Evolutionary conservation across 2,888 invertebrate species (phyloP).

Genomic region (Andrena trimmerana): DNA sequence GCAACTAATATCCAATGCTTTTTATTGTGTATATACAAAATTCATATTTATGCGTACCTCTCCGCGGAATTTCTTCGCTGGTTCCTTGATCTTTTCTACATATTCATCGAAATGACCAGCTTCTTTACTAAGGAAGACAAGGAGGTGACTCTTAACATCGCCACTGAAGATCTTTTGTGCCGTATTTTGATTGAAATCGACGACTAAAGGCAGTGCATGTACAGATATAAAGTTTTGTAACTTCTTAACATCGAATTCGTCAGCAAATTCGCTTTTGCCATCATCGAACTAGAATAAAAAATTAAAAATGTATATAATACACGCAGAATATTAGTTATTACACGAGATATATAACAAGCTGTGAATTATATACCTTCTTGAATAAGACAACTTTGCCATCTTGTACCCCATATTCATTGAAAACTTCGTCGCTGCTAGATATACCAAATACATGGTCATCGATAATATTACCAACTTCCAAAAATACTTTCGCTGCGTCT

Average conservation of each 20-base stretch:
- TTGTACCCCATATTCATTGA: slow-evolving; percentile 92
- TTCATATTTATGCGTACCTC: slow-evolving; percentile 85
- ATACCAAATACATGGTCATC: slow-evolving; percentile 97
- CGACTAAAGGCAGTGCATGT: slow-evolving; percentile 95
- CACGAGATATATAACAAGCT: slow-evolving; percentile 88
- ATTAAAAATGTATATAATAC: slow-evolving; percentile 81
- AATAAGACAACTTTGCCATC: slow-evolving; percentile 94
- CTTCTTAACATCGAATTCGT: slow-evolving; percentile 88
- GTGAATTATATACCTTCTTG: slow-evolving; percentile 90
- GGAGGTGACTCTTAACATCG: slow-evolving; percentile 97
- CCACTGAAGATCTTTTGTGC: slow-evolving; percentile 99
- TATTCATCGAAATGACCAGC: slow-evolving; percentile 93
- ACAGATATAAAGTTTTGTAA: slow-evolving; percentile 94
- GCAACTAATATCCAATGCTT: neutral
- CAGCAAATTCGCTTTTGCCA: slow-evolving; percentile 90
- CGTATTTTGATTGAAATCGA: slow-evolving; percentile 98
- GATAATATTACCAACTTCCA: slow-evolving; percentile 91
- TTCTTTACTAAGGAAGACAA: slow-evolving; percentile 97
- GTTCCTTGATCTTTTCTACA: slow-evolving; percentile 91
- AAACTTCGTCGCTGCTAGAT: slow-evolving; percentile 91
- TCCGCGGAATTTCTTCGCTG: slow-evolving; percentile 96
- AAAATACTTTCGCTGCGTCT: slow-evolving; percentile 93
- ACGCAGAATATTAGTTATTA: slow-evolving; percentile 87
- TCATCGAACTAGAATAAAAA: slow-evolving; percentile 91
- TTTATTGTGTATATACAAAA: neutral